Conservation (phyloP, 2,797 vertebrate genomes). For the Danionella dracula region DNA sequence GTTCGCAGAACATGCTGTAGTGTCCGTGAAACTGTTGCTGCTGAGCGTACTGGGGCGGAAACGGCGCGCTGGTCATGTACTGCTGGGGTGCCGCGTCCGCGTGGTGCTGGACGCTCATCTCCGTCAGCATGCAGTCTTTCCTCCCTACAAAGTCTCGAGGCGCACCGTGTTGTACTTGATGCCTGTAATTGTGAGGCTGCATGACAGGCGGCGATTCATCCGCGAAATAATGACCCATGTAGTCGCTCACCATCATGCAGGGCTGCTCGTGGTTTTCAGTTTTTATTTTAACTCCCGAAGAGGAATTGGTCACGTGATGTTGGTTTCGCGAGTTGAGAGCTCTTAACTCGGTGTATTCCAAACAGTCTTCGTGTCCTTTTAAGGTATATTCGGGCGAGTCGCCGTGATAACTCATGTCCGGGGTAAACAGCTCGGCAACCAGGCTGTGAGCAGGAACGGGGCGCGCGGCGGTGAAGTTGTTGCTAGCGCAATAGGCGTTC, state of each 20-base stretch:
- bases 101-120: slow-evolving; percentile 50
- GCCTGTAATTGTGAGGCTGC: slow-evolving; percentile 50
- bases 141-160: slow-evolving; percentile 44
- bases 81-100: slow-evolving; percentile 48
- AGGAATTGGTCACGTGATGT: slow-evolving; percentile 50
- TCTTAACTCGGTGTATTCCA: slow-evolving; percentile 80
- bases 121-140: slow-evolving; percentile 56
- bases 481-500: slow-evolving; percentile 49
- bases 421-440: slow-evolving; percentile 81
- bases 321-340: slow-evolving; percentile 49
- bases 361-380: slow-evolving; percentile 55
- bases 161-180: slow-evolving; percentile 51
- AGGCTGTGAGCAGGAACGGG: slow-evolving; percentile 75
- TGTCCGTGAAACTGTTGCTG: slow-evolving; percentile 75
- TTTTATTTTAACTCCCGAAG: slow-evolving; percentile 77
- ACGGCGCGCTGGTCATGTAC: slow-evolving; percentile 57
- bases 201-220: slow-evolving; percentile 61
- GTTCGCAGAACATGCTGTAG: slow-evolving; percentile 72
- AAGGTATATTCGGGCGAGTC: slow-evolving; percentile 51
- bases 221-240: slow-evolving; percentile 63
- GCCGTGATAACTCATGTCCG: slow-evolving; percentile 64
- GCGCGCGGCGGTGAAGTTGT: slow-evolving; percentile 57
- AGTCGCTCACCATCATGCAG: slow-evolving; percentile 76
- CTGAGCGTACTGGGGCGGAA: slow-evolving; percentile 55
- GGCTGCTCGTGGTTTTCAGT: slow-evolving; percentile 72